These are phyloP conservation scores for Cryptops parisi DNA, from an alignment of 2,888 invertebrate species.

Conservation along the genomic window DNA sequence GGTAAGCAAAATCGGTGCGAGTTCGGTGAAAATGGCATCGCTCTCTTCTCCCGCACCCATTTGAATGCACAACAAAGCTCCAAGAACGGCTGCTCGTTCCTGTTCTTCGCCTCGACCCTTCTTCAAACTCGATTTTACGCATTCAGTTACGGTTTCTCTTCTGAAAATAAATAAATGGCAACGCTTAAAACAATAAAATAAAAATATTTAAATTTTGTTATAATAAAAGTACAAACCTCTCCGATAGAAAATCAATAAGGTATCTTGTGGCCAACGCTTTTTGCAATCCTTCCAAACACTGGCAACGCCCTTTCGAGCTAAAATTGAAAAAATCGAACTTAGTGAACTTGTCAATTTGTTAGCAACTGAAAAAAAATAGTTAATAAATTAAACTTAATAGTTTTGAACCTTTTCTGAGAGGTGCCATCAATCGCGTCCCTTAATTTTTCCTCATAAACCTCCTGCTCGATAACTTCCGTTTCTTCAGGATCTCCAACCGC, in stretches of 20 bases:
- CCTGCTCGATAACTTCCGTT: slow-evolving; percentile 49
- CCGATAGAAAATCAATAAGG: slow-evolving; percentile 56
- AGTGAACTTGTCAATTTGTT: neutral
- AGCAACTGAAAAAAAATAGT: neutral
- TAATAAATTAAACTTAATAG: neutral
- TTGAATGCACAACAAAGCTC: slow-evolving; percentile 68
- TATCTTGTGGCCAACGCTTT: slow-evolving; percentile 63
- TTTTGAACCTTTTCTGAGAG: slow-evolving; percentile 55
- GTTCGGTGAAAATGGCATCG: slow-evolving; percentile 52
- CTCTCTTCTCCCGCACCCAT: slow-evolving; percentile 46
- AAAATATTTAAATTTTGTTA: neutral
- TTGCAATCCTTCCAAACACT: slow-evolving; percentile 53
- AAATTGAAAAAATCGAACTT: slow-evolving; percentile 17
- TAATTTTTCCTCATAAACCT: slow-evolving; percentile 72
- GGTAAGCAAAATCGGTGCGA: slow-evolving; percentile 55
- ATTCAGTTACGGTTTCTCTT: slow-evolving; percentile 50
- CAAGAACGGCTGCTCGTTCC: slow-evolving; percentile 62
- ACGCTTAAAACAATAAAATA: neutral
- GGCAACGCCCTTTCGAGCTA: slow-evolving; percentile 57
- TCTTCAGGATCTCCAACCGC: slow-evolving; percentile 5
- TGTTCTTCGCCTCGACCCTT: slow-evolving; percentile 72
- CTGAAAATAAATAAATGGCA: too few species aligned
- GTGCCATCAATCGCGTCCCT: slow-evolving; percentile 73
- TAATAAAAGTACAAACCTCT: slow-evolving; percentile 38
- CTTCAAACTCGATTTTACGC: slow-evolving; percentile 62